Base-by-base conservation (phyloP, 2,888 invertebrate species). In the Sarcophaga rosellei region DNA sequence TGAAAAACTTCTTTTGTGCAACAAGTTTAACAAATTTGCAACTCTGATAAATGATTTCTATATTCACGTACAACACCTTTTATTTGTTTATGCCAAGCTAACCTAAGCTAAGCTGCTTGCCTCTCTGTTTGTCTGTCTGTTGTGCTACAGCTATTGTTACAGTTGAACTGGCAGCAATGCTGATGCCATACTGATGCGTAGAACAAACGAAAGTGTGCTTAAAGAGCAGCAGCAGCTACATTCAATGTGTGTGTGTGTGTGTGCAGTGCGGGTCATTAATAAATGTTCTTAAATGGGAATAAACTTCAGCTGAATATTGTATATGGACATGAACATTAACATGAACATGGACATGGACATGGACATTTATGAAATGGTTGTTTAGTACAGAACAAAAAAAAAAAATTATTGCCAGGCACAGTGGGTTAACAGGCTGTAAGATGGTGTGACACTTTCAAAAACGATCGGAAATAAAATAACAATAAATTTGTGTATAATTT, bases 1-100 rank as follows among this genome's bases (percentile, higher is more conserved):
- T 88, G 91, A 90, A 92, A 92, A 91, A 90, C 90, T 92, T 91
- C 91, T 92, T 86, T 90, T 91, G 91, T 88, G 91, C 91, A 91
- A 91, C 91, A 91, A 91, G 91, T 91, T 90, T 89, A 88, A 89
- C 90, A 90, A 91, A 91, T 90, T 90, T 89, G 88, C 88, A 88
- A 77, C 90, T 35, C 35, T 91, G 91, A 91, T 92, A 92, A 91
- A 91, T 91, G 91, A 92, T 91, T 90, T 88, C 89, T 87, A 89
- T 87, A 87, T 91, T 87, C 89, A 89, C 89, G 73, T 85, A 85
- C 82, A 83, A 87, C 87, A 87, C 86, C 82, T 85, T 82, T 84
- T 87, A 84, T 85, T 65, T 69, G 72, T 68, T 79, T 74, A 20
- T 76, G 17, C 20, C 47, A 17, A 6, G 25, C 25, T 25, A 25